Conservation (phyloP, 2,797 vertebrate species). For the Oreochromis grahami region DNA sequence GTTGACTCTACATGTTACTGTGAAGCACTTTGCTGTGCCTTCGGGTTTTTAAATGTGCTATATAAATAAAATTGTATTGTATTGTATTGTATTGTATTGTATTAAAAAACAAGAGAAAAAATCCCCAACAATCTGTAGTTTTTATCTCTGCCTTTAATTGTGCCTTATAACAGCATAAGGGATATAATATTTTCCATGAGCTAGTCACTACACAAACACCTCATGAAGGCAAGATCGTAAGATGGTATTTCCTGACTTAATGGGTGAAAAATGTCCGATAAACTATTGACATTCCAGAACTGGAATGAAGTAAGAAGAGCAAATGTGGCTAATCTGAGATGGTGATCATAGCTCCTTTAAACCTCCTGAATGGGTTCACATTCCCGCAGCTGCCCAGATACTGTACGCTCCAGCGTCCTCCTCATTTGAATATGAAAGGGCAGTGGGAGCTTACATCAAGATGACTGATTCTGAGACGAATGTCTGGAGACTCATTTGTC, state of each 20-base stretch:
- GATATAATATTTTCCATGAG: neutral
- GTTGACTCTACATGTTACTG: too few species aligned
- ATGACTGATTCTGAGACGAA: conserved; percentile 53
- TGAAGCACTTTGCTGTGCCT: too few species aligned
- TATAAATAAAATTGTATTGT: too few species aligned
- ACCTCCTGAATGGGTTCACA: neutral
- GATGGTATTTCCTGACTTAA: neutral
- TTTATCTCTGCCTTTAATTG: neutral
- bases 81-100: too few species aligned
- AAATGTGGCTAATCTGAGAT: neutral
- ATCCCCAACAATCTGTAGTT: neutral
- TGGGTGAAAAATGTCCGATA: neutral
- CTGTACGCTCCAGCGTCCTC: neutral
- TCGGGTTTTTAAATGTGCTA: too few species aligned
- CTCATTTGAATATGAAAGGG: conserved; percentile 65
- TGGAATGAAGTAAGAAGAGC: neutral
- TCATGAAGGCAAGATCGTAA: neutral
- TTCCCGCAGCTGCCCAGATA: neutral
- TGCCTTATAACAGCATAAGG: neutral
- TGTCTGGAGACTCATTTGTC: conserved; percentile 34
- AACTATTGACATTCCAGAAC: neutral
- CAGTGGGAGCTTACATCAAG: conserved; percentile 47
- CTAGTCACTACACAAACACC: neutral
- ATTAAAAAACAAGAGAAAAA: neutral
- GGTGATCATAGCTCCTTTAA: neutral